Base-by-base conservation (phyloP, 2,888 invertebrate genomes). In the Drosophila kambysellisi region DNA sequence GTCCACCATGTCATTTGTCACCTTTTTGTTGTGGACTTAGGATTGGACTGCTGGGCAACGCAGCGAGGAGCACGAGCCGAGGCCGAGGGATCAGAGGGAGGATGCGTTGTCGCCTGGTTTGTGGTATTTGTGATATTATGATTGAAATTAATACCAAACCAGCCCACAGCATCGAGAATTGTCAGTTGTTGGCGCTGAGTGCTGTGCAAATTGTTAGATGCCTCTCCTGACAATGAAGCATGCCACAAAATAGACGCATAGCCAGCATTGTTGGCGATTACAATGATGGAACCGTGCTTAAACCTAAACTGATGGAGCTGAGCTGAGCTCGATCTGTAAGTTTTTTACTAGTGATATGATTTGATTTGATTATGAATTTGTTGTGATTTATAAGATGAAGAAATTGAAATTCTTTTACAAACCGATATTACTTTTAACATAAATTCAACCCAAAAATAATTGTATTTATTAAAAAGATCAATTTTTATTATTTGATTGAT, bases 1-100 rank as follows among this genome's bases (percentile, higher is more conserved):
- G 90, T 89, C 86, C 82, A 81, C 76, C 74, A 76, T 84, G 80
- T 90, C 90, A 91, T 90, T 91, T 90, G 90, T 90, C 87, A 90
- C 73, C 82, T 88, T 88, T 88, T 91, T 87, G 91, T 83, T 79
- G 79, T 69, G 71, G 79, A 79, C 76, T 79, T 77, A 65, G 79
- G 29, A 48, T 35, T 53, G 29, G 17, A 62, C 61, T 32, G 48
- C 48, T 11, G 39, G 33, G 20, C 41, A 17, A 32, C 7, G 29
- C 29, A 43, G 6, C 25, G 6, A 12, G 1, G 48, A 33, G 43
- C n/a, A 29, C 35, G 32, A 60, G 48, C 20, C n/a, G 52, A 2
- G 35, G 46, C 7, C 33, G 57, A 7, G 17, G 35, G 39, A 5
- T 15, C 4, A 7, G 20, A 25, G 20, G 29, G 15, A 32, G 51